Conservation (phyloP, 1,140 invertebrate species). For the Drosophila auraria region DNA sequence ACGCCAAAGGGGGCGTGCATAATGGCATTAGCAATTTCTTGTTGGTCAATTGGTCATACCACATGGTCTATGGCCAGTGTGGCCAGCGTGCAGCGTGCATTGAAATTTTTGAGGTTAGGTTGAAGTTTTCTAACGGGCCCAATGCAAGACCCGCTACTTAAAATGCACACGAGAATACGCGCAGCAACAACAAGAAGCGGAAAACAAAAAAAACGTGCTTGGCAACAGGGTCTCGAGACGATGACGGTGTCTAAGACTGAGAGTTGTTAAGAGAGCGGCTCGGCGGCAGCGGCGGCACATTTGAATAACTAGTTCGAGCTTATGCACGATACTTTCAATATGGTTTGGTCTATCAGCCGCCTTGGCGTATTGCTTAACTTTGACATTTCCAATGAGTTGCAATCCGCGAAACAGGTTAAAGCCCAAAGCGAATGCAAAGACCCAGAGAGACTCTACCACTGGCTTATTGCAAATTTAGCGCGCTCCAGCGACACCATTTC, state of each 20-base stretch:
- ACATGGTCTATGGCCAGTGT: slow-evolving; percentile 29
- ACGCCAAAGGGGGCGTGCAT: slow-evolving; percentile 55
- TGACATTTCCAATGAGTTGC: slow-evolving; percentile 77
- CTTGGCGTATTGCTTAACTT: slow-evolving; percentile 73
- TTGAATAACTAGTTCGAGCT: slow-evolving; percentile 78
- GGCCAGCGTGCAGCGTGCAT: slow-evolving; percentile 53
- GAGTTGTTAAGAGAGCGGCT: slow-evolving; percentile 30
- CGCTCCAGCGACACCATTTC: slow-evolving; percentile 67
- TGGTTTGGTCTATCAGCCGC: slow-evolving; percentile 68
- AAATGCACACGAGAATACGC: slow-evolving; percentile 68
- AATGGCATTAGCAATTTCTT: slow-evolving; percentile 68
- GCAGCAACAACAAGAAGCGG: slow-evolving; percentile 35
- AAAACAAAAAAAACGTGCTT: slow-evolving; percentile 77
- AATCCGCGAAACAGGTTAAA: slow-evolving; percentile 79
- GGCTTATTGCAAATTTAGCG: slow-evolving; percentile 69
- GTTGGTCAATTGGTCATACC: slow-evolving; percentile 64
- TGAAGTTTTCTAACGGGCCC: slow-evolving; percentile 71
- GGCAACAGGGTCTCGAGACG: slow-evolving; percentile 57
- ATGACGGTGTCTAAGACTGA: neutral
- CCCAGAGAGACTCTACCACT: slow-evolving; percentile 19
- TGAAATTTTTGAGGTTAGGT: slow-evolving; percentile 57
- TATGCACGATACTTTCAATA: slow-evolving; percentile 77
- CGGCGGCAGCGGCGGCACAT: slow-evolving; percentile 55
- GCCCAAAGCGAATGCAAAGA: slow-evolving; percentile 69
- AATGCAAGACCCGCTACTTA: slow-evolving; percentile 71